phyloP scores from a whole-genome alignment of 2,888 invertebrate genomes.

The Cryptus armator region DNA sequence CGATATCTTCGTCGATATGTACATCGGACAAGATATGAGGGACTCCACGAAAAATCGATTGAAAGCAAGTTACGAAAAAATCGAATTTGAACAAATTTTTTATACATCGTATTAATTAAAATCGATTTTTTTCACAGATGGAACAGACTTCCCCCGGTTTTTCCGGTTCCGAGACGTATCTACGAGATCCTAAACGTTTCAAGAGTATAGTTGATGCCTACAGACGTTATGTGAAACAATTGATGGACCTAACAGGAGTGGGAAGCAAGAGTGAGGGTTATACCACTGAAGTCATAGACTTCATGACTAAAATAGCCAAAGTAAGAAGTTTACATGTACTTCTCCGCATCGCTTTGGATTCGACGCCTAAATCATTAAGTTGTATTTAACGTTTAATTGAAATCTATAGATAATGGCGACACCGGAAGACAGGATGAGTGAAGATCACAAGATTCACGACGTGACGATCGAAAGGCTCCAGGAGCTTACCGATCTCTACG shows the following conservation, averaged over 20 bases:
- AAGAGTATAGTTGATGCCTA: constrained; percentile 88
- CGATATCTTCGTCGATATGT: constrained; percentile 88
- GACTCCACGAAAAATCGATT: constrained; percentile 89
- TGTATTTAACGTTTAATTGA: background rate
- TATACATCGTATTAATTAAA: background rate
- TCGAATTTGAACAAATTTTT: constrained; percentile 1
- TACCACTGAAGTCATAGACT: constrained; percentile 87
- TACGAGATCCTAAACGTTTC: constrained; percentile 88
- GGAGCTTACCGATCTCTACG: constrained; percentile 78
- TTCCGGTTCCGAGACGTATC: constrained; percentile 87
- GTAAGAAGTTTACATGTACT: constrained; percentile 81
- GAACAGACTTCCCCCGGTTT: constrained; percentile 89
- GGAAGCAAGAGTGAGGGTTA: constrained; percentile 85
- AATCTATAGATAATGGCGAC: constrained; percentile 88
- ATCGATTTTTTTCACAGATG: constrained; percentile 84
- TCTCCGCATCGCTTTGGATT: background rate
- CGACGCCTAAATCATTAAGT: background rate
- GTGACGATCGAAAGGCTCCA: constrained; percentile 87
- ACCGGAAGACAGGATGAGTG: constrained; percentile 88
- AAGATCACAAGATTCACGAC: constrained; percentile 89
- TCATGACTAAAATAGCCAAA: constrained; percentile 88
- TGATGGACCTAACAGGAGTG: constrained; percentile 85
- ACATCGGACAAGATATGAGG: constrained; percentile 89
- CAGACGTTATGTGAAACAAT: constrained; percentile 87
- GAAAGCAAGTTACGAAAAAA: constrained; percentile 85